phyloP scores from a whole-genome alignment of 2,888 invertebrate genomes.

The Odontocolon sp. region DNA sequence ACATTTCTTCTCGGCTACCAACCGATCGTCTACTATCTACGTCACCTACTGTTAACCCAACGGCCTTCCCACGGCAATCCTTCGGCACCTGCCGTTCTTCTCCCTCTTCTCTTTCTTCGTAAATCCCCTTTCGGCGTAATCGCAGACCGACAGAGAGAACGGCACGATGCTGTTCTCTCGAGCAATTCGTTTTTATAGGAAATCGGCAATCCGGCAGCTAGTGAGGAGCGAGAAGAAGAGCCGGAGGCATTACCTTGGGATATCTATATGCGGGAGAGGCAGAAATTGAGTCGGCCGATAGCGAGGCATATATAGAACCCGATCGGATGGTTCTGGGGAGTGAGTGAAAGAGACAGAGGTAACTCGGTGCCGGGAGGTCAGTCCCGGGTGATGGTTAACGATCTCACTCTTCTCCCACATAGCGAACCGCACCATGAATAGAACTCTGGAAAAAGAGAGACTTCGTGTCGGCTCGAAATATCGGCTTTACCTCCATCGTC shows the following conservation, averaged over 20 bases:
- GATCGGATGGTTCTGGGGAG: conserved; percentile 9
- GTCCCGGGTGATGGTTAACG: conserved; percentile 70
- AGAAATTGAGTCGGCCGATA: conserved; percentile 63
- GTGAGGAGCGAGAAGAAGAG: conserved; percentile 17
- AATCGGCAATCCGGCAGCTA: conserved; percentile 55
- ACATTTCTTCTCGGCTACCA: background rate
- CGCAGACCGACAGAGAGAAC: conserved; percentile 1
- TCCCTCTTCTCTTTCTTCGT: conserved; percentile 8
- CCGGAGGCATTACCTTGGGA: conserved; percentile 63
- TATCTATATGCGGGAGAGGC: conserved; percentile 65
- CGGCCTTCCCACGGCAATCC: background rate
- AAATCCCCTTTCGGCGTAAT: conserved; percentile 39
- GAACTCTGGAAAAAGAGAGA: background rate
- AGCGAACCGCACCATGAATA: background rate
- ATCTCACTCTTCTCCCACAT: conserved; percentile 41
- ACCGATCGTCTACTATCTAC: conserved; percentile 6
- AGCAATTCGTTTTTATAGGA: conserved; percentile 71
- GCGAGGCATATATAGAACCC: conserved; percentile 22
- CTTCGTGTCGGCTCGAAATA: conserved; percentile 40
- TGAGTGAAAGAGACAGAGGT: conserved; percentile 36
- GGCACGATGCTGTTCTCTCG: conserved; percentile 22
- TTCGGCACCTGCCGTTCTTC: background rate
- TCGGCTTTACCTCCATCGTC: background rate
- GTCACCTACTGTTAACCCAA: conserved; percentile 20
- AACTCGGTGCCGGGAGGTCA: conserved; percentile 59